Percentiles rank a stretch among this genome's conserved stretches.
Conservation (phyloP, 2,113 vertebrate species). For the Setophaga kirtlandii region DNA sequence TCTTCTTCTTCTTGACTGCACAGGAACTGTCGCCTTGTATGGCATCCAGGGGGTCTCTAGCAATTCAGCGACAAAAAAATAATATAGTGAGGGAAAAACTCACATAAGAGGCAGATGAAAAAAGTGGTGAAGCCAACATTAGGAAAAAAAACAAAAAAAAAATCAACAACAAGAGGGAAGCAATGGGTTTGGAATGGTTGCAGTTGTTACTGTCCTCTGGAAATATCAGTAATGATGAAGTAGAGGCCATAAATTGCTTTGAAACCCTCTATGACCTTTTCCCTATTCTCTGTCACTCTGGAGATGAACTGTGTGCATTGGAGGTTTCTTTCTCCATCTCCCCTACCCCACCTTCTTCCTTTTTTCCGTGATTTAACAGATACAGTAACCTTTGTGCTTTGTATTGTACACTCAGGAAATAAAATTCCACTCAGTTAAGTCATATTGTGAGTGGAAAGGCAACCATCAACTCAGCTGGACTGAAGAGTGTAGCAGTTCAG, state of each 20-base stretch:
- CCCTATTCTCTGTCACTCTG: conserved; percentile 23
- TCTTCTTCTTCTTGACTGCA: conserved; percentile 8
- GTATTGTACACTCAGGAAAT: conserved; percentile 48
- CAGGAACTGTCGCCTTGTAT: not conserved
- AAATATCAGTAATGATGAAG: conserved; percentile 28
- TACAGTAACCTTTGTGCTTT: conserved; percentile 29
- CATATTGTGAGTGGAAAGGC: conserved; percentile 13
- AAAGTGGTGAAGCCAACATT: not conserved
- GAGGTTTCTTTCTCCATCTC: not conserved
- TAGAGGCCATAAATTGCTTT: conserved; percentile 43
- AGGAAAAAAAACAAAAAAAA: not conserved
- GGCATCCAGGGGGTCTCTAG: not conserved
- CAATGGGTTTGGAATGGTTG: not conserved
- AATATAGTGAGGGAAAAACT: not conserved
- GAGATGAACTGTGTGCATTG: not conserved
- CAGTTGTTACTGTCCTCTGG: not conserved
- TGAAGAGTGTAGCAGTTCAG: not conserved
- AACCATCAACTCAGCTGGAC: not conserved
- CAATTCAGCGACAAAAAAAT: conserved; percentile 20
- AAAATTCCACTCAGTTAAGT: conserved; percentile 56
- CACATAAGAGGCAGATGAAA: not conserved
- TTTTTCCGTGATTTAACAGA: conserved; percentile 33
- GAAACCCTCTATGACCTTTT: conserved; percentile 32
- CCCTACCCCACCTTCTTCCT: not conserved
- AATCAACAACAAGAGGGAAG: not conserved